Evolutionary conservation across 2,113 vertebrate species (phyloP), one percentile per base, ranked within the genome.

Genomic region (Micronycteris hirsuta): DNA sequence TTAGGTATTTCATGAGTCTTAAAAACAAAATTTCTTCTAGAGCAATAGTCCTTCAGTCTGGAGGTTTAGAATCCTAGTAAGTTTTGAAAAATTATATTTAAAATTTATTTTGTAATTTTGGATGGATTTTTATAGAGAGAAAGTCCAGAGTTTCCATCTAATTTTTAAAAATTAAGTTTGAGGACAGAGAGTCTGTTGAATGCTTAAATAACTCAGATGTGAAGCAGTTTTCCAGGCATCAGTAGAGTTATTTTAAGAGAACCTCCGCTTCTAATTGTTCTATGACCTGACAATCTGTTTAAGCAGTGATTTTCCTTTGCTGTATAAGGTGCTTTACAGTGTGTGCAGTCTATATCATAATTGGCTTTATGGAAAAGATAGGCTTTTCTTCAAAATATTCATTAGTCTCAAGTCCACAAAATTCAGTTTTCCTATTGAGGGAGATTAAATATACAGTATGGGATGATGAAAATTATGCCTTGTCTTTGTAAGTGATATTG

Each of bases 81-180:
- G 11, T 85, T 95, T 61, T 83, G 31, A 84, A 94, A 95, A 58
- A 24, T 74, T 74, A 38, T 84, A 63, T 63, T 89, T 14, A 89
- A 78, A 89, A 67, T 93, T 19, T 92, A 93, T 86, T 86, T 54
- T 89, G 12, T 68, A 58, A 49, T 74, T 92, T 12, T 88, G 31
- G 91, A 9, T 95, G 36, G 19, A 31, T 78, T 86, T 97, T 94
- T 92, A 33, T 93, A 84, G 56, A 90, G 17, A 61, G 41, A 49
- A 63, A 74, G 13, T 5, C 38, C 36, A 31, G 65, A 86, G 33
- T 36, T 95, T 76, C 88, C 71, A 74, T 88, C 28, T 95, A 43
- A 33, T 92, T 97, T 86, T 94, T 82, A 91, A 94, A 96, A 73
- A 96, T 78, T 88, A 81, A 95, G 77, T 96, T 82, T 88, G 76